Evolutionary conservation across 2,888 invertebrate genomes (phyloP), one percentile per base, ranked within the genome.

Genomic region (Dynastes maya): DNA sequence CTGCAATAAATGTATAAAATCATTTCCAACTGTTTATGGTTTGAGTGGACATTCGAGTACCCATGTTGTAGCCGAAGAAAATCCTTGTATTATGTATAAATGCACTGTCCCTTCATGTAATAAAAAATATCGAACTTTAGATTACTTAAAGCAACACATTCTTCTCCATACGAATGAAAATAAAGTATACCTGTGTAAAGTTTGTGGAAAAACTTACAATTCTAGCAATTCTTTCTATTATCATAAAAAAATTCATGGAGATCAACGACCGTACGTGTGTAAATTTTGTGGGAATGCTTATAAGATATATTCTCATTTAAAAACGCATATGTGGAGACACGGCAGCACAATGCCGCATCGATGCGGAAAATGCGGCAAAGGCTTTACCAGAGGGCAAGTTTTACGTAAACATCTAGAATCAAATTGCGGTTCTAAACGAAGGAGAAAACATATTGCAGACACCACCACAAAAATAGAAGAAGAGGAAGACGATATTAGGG

Each of bases 221-320:
- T 78, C 78, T n/a, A 78, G 71, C 13, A 78, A 78, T 55, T 78
- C 78, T 9, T 78, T 70, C 32, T 78, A 78, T 78, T 78, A 78
- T 29, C 78, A 78, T 37, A 71, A 78, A 40, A 78, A 78, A 22
- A 78, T 78, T 63, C 78, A 78, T 37, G 64, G 49, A n/a, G 64
- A 78, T 27, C 71, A 78, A 29, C 71, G 78, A 11, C 78, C 78
- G 51, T 78, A 71, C 27, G 65, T 78, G 22, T 78, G 78, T 45
- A 70, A 71, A 51, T 63, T 51, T 27, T 78, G 78, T 40, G 78
- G 78, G 1, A 78, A 78, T 65, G 64, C 78, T 32, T 78, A 78
- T 53, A 78, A 78, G 55, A 64, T 78, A 53, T 71, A 71, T 40
- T 71, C 71, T 40, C 78, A 78, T 37, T 71, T 78, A 32, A 78